Base-by-base conservation (phyloP, 1,140 invertebrate species). In the Drosophila paulistorum region DNA sequence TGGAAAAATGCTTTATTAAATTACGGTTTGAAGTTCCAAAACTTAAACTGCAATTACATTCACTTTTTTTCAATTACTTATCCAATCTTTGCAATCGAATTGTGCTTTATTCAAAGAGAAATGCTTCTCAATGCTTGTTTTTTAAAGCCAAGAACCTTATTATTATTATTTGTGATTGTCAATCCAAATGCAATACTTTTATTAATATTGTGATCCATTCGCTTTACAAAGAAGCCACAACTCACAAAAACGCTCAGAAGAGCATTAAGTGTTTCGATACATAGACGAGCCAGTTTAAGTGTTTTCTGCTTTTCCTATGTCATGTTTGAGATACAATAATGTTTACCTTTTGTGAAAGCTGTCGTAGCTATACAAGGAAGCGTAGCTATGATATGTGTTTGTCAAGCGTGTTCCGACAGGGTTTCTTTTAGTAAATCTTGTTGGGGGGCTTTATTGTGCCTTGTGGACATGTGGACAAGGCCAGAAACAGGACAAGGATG, bases 361-460 rank as follows among this genome's bases (percentile, higher is more conserved):
- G 33, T 20, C 13, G 5, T 39, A 14, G 14, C 30, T 35, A 6
- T 1, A 35, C 42, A 45, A 7, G 42, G 14, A 51, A 51, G 45
- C 45, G 10, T 23, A 51, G 20, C 45, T 59, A 59, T 39, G 33
- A 39, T 59, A 59, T 59, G 14, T 59, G 57, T 59, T 59, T 59
- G 57, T 59, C 33, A 39, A 37, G 33, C 20, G 35, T 39, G 14
- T 59, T 59, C 33, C 57, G 57, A 37, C 57, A 59, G 33, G 57
- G 57, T 59, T 59, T 51, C 45, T 51, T 51, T 51, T 59, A 37
- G 33, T 2, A 59, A 59, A 39, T 17, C 57, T 37, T 11, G 14
- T 59, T 59, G 33, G 7, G 7, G 11, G 37, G 2, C 45, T 23
- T 51, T 51, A 51, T 51, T 23, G 45, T 51, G 20, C 45, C 45